Conservation (phyloP, 1,140 invertebrate genomes). For the Gonatopus flavifemur region DNA sequence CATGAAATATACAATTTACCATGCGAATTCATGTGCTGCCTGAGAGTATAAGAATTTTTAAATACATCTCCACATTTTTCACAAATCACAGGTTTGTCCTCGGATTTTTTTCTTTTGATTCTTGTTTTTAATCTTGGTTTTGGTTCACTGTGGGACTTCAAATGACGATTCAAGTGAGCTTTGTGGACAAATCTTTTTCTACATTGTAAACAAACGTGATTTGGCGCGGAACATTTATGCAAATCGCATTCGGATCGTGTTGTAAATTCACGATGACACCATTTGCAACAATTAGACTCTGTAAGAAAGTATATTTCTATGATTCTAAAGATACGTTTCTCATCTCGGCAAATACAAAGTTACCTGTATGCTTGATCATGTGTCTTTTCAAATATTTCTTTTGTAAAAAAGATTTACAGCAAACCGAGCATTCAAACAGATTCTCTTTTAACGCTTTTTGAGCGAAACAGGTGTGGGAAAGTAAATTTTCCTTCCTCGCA, state of each 20-base stretch:
- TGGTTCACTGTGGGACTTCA: slow-evolving; percentile 15
- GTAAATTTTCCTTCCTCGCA: slow-evolving; percentile 27
- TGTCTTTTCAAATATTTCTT: slow-evolving; percentile 29
- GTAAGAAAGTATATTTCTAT: slow-evolving; percentile 1
- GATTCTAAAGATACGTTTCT: background rate
- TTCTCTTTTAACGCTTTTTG: slow-evolving; percentile 2
- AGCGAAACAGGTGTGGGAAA: slow-evolving; percentile 20
- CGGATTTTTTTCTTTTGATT: slow-evolving; percentile 6
- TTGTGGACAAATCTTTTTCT: slow-evolving; percentile 21
- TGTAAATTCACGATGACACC: slow-evolving; percentile 18
- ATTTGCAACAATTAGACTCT: slow-evolving; percentile 18
- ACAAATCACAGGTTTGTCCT: slow-evolving; percentile 28
- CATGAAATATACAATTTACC: slow-evolving; percentile 7
- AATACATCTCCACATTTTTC: slow-evolving; percentile 43
- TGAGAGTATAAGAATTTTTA: slow-evolving; percentile 37
- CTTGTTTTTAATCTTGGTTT: slow-evolving; percentile 7
- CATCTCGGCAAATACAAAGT: background rate
- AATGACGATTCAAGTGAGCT: slow-evolving; percentile 20
- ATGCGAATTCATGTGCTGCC: slow-evolving; percentile 38
- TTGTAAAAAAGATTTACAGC: slow-evolving; percentile 22
- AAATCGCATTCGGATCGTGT: slow-evolving; percentile 14
- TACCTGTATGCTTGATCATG: slow-evolving; percentile 20
- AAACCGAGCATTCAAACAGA: slow-evolving; percentile 26
- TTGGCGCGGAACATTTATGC: slow-evolving; percentile 24
- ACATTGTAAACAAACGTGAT: slow-evolving; percentile 21